Base-by-base conservation (phyloP, 2,888 invertebrate genomes). In the Magallana nippona region DNA sequence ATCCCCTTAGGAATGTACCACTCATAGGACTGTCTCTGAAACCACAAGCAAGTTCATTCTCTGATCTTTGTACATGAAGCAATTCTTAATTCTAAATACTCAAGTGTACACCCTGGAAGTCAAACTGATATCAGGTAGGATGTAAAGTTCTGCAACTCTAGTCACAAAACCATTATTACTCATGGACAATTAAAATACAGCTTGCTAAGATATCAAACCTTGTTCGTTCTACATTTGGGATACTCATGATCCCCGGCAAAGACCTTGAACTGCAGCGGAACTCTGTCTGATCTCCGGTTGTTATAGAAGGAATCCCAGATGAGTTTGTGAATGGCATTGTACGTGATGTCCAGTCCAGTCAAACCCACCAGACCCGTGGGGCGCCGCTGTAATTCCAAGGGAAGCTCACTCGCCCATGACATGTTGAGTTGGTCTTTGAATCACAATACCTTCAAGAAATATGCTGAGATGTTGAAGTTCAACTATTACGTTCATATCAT, bases 241-340 rank as follows among this genome's bases (percentile, higher is more conserved):
- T 98, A 98, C 91, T 97, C 97, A 94, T 98, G 97, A 57, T 97
- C 97, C 88, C 96, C 96, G 87, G 96, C 96, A 83, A 98, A 95
- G 85, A 97, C 95, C 94, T 97, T 97, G 94, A 98, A 98, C 90
- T 96, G 96, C 84, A 99, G 96, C 0, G 97, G 96, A 78, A 97
- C 96, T 91, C 97, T 96, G 93, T 98, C 98, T 1, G 96, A 95
- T 86, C 97, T 95, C 57, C 97, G 95, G 93, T 97, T 97, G 92
- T 96, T 96, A 89, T 96, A 97, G 93, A 99, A 98, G 10, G 97
- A 96, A 92, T 98, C 98, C 98, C 98, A 98, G 93, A 99, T 97
- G 80, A 97, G 96, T 93, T 97, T 97, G 94, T 99, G 98, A 77
- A 97, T 95, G 2, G 97, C 96, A 95, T 98, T 98, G 93, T 96